Evolutionary conservation across 2,888 invertebrate genomes (phyloP), one percentile per base, ranked within the genome.

Genomic region (Amorpha juglandis): DNA sequence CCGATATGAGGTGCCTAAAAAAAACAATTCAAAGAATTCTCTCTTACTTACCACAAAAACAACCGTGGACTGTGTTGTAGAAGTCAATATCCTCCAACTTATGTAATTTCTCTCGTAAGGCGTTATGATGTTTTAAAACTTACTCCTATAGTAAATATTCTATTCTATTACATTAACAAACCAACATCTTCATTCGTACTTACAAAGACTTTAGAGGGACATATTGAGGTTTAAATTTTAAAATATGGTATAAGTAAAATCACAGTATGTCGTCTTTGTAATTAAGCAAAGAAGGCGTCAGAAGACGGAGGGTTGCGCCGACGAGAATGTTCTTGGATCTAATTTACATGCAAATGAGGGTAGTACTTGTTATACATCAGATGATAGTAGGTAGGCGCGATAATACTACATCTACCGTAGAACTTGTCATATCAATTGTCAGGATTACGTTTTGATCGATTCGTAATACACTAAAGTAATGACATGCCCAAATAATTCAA

Each of bases 271-370:
- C 86, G 81, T 84, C 83, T 79, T 81, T 80, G 89, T 91, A 92
- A 91, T 92, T 92, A 92, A 91, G 87, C 82, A 83, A 87, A 89
- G 88, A 88, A 90, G 89, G 90, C 89, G 89, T 83, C 84, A 83
- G 84, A 86, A 88, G 88, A 85, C 81, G 84, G 86, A 82, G 86
- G 86, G 86, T 78, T 80, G 78, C 75, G 81, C 77, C 83, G 81
- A 76, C 81, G 84, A 84, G 87, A 87, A 89, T 89, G 90, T 89
- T 89, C 91, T 79, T 81, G 80, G 85, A 87, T 86, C 91, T 92
- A 90, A 91, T 92, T 91, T 92, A 89, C 91, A 92, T 92, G 92
- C 88, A 92, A 92, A 92, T 92, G 90, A 91, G 89, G 83, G 81
- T 81, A 84, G 84, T 78, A 84, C 83, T 85, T 83, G 84, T 86